These are phyloP conservation scores for Mustela erminea DNA, from an alignment of 2,797 vertebrate genomes.

Conservation along the genomic window DNA sequence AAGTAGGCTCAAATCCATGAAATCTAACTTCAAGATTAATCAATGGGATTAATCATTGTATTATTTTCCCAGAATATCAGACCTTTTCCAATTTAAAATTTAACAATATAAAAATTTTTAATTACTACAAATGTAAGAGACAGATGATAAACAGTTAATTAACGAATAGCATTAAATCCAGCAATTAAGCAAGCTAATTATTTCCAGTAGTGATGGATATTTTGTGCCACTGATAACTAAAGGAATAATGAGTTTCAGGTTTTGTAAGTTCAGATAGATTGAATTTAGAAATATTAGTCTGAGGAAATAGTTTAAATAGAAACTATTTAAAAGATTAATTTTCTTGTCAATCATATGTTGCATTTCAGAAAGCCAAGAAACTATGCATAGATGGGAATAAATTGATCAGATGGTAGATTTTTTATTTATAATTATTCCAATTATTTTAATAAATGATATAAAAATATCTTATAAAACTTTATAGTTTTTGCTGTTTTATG, in stretches of 20 bases:
- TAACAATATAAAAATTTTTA: slow-evolving; percentile 12
- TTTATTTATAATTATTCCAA: slow-evolving; percentile 29
- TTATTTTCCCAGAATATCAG: neutral
- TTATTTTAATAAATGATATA: slow-evolving; percentile 44
- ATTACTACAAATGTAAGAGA: slow-evolving; percentile 25
- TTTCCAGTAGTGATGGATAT: neutral
- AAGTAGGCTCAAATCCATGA: neutral
- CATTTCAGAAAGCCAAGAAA: slow-evolving; percentile 55
- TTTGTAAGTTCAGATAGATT: neutral
- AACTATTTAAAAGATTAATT: neutral
- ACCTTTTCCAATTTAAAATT: slow-evolving; percentile 12
- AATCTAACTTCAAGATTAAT: neutral
- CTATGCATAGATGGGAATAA: neutral
- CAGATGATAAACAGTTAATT: slow-evolving; percentile 10
- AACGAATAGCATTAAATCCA: slow-evolving; percentile 28
- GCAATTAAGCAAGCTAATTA: slow-evolving; percentile 19
- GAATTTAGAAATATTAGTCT: slow-evolving; percentile 40
- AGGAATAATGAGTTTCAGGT: neutral
- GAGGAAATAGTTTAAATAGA: slow-evolving; percentile 27
- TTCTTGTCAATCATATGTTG: neutral
- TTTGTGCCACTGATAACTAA: slow-evolving; percentile 21
- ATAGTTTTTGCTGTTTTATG: neutral
- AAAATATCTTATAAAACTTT: slow-evolving; percentile 56
- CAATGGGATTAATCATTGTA: neutral
- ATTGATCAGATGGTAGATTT: neutral